Evolutionary conservation across 2,113 vertebrate species (phyloP), one percentile per base, ranked within the genome.

Genomic region (Cyrtonyx montezumae): DNA sequence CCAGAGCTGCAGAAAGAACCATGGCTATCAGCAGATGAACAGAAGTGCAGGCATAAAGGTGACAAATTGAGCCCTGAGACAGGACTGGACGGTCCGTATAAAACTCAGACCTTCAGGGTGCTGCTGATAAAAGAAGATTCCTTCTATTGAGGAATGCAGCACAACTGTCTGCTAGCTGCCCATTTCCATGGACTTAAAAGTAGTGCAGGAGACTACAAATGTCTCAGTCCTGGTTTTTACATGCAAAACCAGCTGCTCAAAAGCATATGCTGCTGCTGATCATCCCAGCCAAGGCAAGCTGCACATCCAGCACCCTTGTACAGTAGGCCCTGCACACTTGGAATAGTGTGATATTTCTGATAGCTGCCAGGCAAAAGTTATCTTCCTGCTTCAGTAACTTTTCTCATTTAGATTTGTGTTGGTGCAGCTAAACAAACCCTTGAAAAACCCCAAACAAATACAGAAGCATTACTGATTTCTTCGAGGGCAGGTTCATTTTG

Each of bases 381-480:
- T 65, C 67, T 70, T 81, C 42, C 62, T 34, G 69, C 66, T 86
- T 81, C 58, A 84, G 19, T 49, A 84, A 81, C 22, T 48, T 81
- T 62, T 75, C 69, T 58, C n/a, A 20, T 49, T 66, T 56, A 37
- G 42, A 82, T 91, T 77, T 70, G 32, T 43, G 34, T 61, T 40
- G 78, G 70, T 1, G 0, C 48, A 79, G 82, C 42, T 65, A 87
- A 91, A 66, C 71, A 92, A 87, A 67, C 32, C 37, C 59, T 30
- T 43, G 88, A 78, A 81, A 85, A 9, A 1, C 16, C 15, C n/a
- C 30, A 3, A 36, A 65, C 68, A 91, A 80, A 92, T 84, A 86
- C 19, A 94, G 87, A 75, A 71, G 30, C 11, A 14, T 58, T 78
- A 95, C 26, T 94, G 81, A 92, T 93, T 82, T 92, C 34, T 94